Base-by-base conservation (phyloP, 2,888 invertebrate genomes). In the Germaria angustata region DNA sequence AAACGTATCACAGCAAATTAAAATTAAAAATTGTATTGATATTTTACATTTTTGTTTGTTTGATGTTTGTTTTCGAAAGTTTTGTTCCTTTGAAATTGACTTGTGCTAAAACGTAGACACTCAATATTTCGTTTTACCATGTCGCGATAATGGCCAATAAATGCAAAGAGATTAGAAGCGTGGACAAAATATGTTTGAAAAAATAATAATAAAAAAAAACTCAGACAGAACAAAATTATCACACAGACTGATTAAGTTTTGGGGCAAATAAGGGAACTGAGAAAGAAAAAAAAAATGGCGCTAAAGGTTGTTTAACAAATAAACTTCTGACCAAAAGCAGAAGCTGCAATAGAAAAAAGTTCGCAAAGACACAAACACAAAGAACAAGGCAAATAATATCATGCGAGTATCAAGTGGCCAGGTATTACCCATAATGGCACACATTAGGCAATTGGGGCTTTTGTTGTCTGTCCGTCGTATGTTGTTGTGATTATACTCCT, bases 261-360 rank as follows among this genome's bases (percentile, higher is more conserved):
- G 9, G 51, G 36, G 53, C 53, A 69, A 73, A 65, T 39, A 53
- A 57, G 55, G 61, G 61, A 75, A 51, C 55, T 86, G 85, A 85
- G 86, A 85, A 84, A 87, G 86, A 24, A 87, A 80, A 24, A 87
- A 80, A 79, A 85, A 89, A 89, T 89, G 88, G 88, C 88, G 88
- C 88, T 89, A 87, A 87, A 87, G 66, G 84, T 79, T 85, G 79
- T 84, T 85, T 71, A 73, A 77, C 84, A 78, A 80, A 84, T 72
- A 72, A 68, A 80, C 76, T 77, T 53, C 51, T 68, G 65, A 61
- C 65, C 69, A 66, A 63, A 71, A 22, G 57, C 24, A 69, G 68
- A 61, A 68, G 68, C 68, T 68, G 59, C 41, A 41, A 65, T 53
- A 59, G 69, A 22, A 69, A 55, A 24, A 73, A 57, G 72, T 66